A percentile compares a stretch with the other conserved stretches of the same genome.
These are phyloP conservation scores for Hestina assimilis DNA, from an alignment of 1,140 invertebrate genomes.

Conservation along the genomic window DNA sequence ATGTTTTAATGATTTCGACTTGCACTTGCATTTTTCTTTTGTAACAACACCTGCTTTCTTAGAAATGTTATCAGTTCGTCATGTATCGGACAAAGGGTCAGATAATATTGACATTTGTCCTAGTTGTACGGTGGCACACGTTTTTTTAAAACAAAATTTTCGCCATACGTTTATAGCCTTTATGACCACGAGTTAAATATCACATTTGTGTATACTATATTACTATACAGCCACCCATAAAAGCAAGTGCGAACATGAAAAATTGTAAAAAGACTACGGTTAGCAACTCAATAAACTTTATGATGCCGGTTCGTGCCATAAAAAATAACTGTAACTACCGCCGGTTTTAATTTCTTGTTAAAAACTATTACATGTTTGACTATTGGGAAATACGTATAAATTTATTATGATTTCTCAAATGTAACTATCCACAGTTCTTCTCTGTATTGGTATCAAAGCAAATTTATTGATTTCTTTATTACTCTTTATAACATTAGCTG, in stretches of 20 bases:
- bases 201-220: not conserved
- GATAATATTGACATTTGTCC: conserved; percentile 18
- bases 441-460: no score
- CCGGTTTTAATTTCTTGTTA: conserved; percentile 6
- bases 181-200: not conserved
- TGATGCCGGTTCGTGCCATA: conserved; percentile 29
- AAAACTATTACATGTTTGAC: conserved; percentile 12
- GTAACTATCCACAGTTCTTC: not conserved
- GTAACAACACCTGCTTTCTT: conserved; percentile 26
- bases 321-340: conserved; percentile 33
- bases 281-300: conserved; percentile 41
- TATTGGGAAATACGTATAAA: conserved; percentile 20
- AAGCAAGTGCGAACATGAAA: conserved; percentile 30
- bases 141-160: not conserved
- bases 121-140: conserved; percentile 1
- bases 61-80: conserved; percentile 30
- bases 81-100: conserved; percentile 24
- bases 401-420: not conserved
- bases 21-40: conserved; percentile 26
- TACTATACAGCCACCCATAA: not conserved
- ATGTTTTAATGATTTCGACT: conserved; percentile 23
- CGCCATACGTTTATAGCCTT: not conserved
- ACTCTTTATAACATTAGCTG: no score
- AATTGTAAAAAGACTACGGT: conserved; percentile 28
- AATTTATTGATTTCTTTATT: no score